Evolutionary conservation across 2,888 invertebrate genomes (phyloP), one percentile per base, ranked within the genome.

Genomic region (Drosophila trichaetosa): DNA sequence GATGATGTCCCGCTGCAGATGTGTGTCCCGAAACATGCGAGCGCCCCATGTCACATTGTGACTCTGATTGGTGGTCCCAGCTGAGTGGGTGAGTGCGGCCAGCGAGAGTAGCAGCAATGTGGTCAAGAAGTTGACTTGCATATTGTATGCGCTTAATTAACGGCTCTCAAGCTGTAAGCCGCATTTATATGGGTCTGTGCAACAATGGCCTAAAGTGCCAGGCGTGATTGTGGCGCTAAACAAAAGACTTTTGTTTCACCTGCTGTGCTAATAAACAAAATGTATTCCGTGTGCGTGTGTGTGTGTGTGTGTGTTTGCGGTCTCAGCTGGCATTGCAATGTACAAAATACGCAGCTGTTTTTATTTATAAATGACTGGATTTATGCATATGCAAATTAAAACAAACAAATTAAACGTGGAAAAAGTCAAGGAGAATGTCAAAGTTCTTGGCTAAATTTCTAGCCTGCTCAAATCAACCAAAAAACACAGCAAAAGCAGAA

Each of bases 41-140:
- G 66, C 59, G 16, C 90, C 90, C 87, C 87, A 88, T 4, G 79
- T 79, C 0, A 90, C 53, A 58, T 84, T 81, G 36, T 91, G 85
- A 40, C 82, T 89, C 1, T 46, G 54, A 21, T 82, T 80, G 4
- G 21, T 80, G 4, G 24, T 48, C 8, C 72, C 83, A 2, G 62
- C 51, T 0, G 49, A 72, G 6, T 48, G 51, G 33, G 46, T 13
- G 2, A 51, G 1, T 13, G 57, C 73, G 8, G 51, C 13, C 67
- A 75, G 60, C 5, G 63, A 46, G 18, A 76, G 11, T 3, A 72
- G 5, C 40, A 76, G 34, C 21, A 89, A 18, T 18, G 56, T 34
- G 10, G 62, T 8, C 8, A 80, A 24, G 4, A 63, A 62, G 57
- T 10, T 49, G 21, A 69, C 69, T 73, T 77, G 84, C 86, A 86